Evolutionary conservation across 2,888 invertebrate species (phyloP).

Genomic region (Euplagia quadripunctaria): DNA sequence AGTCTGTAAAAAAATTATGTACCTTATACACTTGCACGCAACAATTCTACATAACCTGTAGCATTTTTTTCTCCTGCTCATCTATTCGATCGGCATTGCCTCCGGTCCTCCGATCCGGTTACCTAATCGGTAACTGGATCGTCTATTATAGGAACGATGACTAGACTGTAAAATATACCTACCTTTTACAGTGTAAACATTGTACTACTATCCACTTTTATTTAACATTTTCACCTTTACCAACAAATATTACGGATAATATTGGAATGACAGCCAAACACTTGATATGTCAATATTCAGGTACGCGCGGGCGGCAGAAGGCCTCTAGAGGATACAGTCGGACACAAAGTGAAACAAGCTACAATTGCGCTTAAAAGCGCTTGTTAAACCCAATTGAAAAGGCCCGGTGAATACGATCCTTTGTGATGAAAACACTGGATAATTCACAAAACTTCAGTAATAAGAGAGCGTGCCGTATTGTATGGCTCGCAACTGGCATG

Average conservation of each 20-base stretch:
- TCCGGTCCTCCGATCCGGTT: no score
- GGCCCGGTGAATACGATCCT: constrained; percentile 1
- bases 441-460: not conserved
- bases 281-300: not conserved
- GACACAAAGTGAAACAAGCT: not conserved
- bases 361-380: not conserved
- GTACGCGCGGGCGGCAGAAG: not conserved
- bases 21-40: not conserved
- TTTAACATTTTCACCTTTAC: not conserved
- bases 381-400: not conserved
- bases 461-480: not conserved
- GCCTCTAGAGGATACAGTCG: not conserved
- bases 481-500: not conserved
- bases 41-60: not conserved
- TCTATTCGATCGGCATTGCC: no score
- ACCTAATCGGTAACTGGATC: not conserved
- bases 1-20: no score
- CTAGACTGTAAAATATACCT: no score
- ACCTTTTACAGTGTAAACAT: no score
- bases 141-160: not conserved
- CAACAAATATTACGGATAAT: not conserved
- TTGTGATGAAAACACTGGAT: not conserved
- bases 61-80: not conserved
- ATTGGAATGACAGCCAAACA: not conserved
- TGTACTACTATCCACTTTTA: no score